phyloP scores from a whole-genome alignment of 2,888 invertebrate species.

The Cyaniris semiargus region DNA sequence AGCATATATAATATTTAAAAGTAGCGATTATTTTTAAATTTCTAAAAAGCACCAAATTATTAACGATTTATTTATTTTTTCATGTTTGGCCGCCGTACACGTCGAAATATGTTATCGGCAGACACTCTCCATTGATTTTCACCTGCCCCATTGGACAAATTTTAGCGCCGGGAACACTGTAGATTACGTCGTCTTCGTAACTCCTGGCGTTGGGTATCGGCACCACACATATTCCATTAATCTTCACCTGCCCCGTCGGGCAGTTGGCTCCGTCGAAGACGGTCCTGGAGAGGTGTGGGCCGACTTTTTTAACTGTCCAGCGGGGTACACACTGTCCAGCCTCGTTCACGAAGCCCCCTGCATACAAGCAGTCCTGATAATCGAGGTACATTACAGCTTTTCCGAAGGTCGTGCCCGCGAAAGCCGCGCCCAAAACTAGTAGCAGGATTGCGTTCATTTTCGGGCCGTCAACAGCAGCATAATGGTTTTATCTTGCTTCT shows the following conservation, averaged over 20 bases:
- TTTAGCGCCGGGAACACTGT: background rate
- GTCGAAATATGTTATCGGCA: no score
- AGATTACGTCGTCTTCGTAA: background rate
- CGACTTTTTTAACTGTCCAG: background rate
- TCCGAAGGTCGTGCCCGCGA: background rate
- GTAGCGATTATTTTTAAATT: no score
- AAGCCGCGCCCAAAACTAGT: background rate
- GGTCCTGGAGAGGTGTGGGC: background rate
- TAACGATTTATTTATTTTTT: no score
- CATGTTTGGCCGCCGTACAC: no score
- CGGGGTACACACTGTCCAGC: background rate
- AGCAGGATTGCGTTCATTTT: background rate
- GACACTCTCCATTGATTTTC: background rate
- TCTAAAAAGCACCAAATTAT: no score
- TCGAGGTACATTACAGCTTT: background rate
- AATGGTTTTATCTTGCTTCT: background rate
- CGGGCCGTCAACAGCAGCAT: background rate
- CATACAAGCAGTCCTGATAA: background rate
- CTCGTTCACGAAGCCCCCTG: background rate
- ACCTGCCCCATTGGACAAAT: background rate
- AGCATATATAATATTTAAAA: no score
- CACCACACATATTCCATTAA: background rate
- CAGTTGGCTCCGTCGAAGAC: background rate
- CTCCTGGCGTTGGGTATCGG: background rate
- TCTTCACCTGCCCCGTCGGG: background rate